Evolutionary conservation across 2,888 invertebrate genomes (phyloP).

Genomic region (Polydrusus cervinus): DNA sequence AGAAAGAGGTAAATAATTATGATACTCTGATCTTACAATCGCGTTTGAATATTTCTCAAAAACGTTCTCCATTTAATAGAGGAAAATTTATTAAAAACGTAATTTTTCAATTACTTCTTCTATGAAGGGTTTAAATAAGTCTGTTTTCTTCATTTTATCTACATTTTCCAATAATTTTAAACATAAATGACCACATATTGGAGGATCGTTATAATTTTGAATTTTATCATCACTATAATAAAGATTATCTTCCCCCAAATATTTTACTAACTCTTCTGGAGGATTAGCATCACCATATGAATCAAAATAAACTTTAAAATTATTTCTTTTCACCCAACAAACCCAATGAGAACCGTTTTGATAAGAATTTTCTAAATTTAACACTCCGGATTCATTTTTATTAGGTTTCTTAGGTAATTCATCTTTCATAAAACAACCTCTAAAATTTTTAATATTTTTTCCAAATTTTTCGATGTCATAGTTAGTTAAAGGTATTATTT

Average conservation of each 20-base stretch:
- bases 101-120: neutral
- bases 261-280: neutral
- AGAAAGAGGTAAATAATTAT: no score
- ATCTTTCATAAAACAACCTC: neutral
- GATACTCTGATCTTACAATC: no score
- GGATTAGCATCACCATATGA: neutral
- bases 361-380: neutral
- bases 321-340: neutral
- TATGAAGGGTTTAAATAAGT: neutral
- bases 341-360: neutral
- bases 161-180: no score
- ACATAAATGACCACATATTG: no score
- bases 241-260: neutral
- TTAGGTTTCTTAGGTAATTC: neutral
- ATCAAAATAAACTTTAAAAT: neutral
- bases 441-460: constrained; percentile 2
- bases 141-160: neutral
- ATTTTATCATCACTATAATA: neutral
- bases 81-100: neutral
- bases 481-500: constrained; percentile 4
- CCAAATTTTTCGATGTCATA: neutral
- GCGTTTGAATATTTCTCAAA: no score
- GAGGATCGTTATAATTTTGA: no score
- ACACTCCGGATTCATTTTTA: neutral
- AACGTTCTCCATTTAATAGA: neutral